These are phyloP conservation scores for Sandelia bainsii DNA, from an alignment of 2,797 vertebrate species.

Conservation along the genomic window DNA sequence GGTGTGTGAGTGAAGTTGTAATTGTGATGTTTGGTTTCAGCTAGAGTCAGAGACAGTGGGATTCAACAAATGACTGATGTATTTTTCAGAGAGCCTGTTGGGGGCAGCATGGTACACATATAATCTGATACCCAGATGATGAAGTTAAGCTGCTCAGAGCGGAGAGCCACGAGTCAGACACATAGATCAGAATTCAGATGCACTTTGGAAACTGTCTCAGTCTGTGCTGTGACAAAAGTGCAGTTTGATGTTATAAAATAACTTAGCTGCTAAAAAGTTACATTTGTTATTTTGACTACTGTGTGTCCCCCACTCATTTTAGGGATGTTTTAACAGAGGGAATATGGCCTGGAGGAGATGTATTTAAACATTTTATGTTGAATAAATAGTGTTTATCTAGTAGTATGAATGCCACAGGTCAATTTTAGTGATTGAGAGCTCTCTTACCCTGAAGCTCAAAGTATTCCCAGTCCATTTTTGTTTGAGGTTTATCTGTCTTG, in stretches of 20 bases:
- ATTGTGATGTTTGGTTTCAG: constrained; percentile 38
- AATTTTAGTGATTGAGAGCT: constrained; percentile 55
- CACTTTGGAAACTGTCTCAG: constrained; percentile 25
- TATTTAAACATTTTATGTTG: constrained; percentile 23
- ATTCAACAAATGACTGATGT: constrained; percentile 32
- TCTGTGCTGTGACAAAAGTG: not conserved
- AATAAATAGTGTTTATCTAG: constrained; percentile 37
- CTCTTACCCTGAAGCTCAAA: constrained; percentile 55
- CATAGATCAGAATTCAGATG: constrained; percentile 42
- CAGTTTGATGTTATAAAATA: constrained; percentile 2
- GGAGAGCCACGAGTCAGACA: constrained; percentile 35
- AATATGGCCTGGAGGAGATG: not conserved
- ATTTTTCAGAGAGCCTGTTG: constrained; percentile 73
- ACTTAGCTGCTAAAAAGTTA: not conserved
- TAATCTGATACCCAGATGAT: constrained; percentile 59
- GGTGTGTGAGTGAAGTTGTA: constrained; percentile 27
- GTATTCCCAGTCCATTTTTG: constrained; percentile 63
- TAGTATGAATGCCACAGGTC: constrained; percentile 28
- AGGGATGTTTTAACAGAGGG: not conserved
- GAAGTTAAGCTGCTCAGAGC: constrained; percentile 49
- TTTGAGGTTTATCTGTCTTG: constrained; percentile 69
- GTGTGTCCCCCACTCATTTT: not conserved
- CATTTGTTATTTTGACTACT: not conserved
- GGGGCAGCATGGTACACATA: constrained; percentile 86
- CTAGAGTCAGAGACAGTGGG: constrained; percentile 22